Evolutionary conservation across 2,797 vertebrate genomes (phyloP), one percentile per base, ranked within the genome.

Genomic region (Falco berigora): DNA sequence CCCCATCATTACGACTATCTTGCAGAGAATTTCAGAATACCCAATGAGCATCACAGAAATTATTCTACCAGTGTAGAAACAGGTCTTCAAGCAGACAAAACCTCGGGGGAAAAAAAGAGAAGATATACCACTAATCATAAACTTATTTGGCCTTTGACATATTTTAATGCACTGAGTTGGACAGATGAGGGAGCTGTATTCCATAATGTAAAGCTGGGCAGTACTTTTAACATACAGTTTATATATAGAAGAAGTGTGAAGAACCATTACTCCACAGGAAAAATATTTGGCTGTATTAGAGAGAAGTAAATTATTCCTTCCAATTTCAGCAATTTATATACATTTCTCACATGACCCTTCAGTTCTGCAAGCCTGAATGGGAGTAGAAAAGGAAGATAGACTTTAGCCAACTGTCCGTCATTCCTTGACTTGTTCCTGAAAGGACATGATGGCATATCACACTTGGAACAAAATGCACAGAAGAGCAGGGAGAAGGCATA

Each of bases 141-240:
- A 44, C 4, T 66, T 69, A n/a, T 18, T 85, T 94, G 84, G 34
- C 77, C 88, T 96, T 93, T 89, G 84, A 89, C 64, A 46, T 95
- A 71, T 80, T 90, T 94, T 80, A 82, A 84, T 87, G 64, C 58
- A 80, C 67, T 7, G 40, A 87, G 25, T 73, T 90, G 88, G 36
- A 96, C 93, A 96, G 95, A 95, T 93, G 96, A 90, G 94, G 96
- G 93, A 96, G 95, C 94, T 91, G 25, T 90, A 79, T 94, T 93
- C 93, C 44, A 22, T 87, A 94, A 92, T 73, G 94, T 94, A 84
- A 84, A 92, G 46, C 23, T 56, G 32, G 56, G 78, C 46, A 28
- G 14, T 71, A 42, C 6, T 4, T 93, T 91, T 85, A 88, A 66
- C 12, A 46, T 84, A 32, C 17, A 42, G 19, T 77, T 78, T 85